Base-by-base conservation (phyloP, 2,113 vertebrate species). In the Smithornis capensis region DNA sequence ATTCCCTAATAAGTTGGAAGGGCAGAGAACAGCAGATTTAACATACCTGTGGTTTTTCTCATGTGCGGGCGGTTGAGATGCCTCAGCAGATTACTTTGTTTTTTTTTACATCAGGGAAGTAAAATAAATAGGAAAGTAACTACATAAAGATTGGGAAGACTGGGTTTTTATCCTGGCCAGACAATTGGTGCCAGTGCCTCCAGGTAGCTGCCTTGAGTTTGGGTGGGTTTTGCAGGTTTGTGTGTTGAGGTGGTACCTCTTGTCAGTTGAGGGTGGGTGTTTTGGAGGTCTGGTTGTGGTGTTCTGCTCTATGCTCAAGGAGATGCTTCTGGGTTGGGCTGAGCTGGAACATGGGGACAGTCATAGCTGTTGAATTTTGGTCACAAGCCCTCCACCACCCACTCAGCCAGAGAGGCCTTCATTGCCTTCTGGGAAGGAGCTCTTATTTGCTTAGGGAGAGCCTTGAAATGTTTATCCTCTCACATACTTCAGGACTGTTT, bases 361-460 rank as follows among this genome's bases (percentile, higher is more conserved):
- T 71, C 25, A 27, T 10, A 52, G 42, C 25, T 37, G 52, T 45
- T 11, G 55, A 42, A 40, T 10, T 50, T 47, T 53, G 40, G 28
- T 56, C 1, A 2, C 27, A n/a, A 18, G 35, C 73, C 23, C 17
- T 2, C 28, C 2, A 0, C 9, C 33, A 8, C 42, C 28, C 31
- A 21, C 50, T 64, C 50, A 35, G 44, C 29, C 37, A 52, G 33
- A 17, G 31, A 35, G n/a, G 27, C 38, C 38, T 33, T 78, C 9
- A 2, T 35, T 65, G 44, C 35, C 17, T 73, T 76, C 29, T 21
- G 11, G 42, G 28, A 69, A 57, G 42, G 28, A 57, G 44, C 37
- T 64, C 33, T 70, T 64, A 7, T 10, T 42, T 47, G 31, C 25
- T 56, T 57, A 57, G 50, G n/a, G 38, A 76, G 33, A 60, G 40